Conservation (phyloP, 2,113 vertebrate species). For the Stictonetta naevosa region DNA sequence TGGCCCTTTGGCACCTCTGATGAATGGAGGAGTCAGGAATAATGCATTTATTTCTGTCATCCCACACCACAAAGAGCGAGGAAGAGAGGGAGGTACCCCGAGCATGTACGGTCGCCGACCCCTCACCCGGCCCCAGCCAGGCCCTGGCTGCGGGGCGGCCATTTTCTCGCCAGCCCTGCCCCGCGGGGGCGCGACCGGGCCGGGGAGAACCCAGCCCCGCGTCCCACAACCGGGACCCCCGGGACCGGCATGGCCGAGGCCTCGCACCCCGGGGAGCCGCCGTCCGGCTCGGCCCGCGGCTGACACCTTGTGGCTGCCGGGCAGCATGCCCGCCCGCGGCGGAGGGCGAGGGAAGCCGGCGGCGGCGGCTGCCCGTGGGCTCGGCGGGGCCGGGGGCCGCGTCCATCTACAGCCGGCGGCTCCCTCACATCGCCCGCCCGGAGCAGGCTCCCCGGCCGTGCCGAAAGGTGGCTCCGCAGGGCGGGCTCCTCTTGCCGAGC, state of each 20-base stretch:
- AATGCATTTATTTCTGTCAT: too few species aligned
- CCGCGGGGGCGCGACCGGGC: background rate
- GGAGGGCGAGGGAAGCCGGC: background rate
- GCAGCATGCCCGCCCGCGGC: background rate
- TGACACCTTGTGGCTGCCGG: conserved; percentile 70
- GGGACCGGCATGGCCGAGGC: too few species aligned
- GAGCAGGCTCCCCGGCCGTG: too few species aligned
- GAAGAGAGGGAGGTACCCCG: too few species aligned
- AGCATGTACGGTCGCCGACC: too few species aligned
- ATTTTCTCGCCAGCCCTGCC: background rate
- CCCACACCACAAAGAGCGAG: too few species aligned
- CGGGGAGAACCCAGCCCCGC: background rate
- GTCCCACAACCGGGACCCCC: background rate
- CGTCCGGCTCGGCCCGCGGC: conserved; percentile 42
- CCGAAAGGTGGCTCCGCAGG: too few species aligned
- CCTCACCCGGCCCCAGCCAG: accelerated
- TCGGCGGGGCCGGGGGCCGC: too few species aligned
- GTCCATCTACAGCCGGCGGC: too few species aligned
- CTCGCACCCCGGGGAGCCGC: background rate
- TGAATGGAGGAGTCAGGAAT: too few species aligned
- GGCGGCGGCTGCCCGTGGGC: background rate
- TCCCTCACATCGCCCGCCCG: too few species aligned
- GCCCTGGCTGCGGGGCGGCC: accelerated
- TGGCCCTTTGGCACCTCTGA: accelerated
- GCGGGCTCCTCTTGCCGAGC: background rate